phyloP scores from a whole-genome alignment of 2,113 vertebrate species.

The Tretioscincus oriximinensis region DNA sequence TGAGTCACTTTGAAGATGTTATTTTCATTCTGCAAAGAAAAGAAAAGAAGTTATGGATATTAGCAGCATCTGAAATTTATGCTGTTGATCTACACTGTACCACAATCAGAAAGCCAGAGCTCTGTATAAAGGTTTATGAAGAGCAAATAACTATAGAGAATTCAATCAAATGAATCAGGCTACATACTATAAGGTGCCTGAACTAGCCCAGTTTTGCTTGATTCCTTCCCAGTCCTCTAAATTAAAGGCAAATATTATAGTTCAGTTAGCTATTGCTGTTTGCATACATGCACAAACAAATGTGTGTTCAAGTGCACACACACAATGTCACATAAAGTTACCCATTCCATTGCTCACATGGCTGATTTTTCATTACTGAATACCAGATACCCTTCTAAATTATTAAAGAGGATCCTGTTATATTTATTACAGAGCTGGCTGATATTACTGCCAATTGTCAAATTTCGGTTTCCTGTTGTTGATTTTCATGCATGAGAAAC shows the following conservation, averaged over 20 bases:
- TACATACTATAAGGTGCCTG: neutral
- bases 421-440: slow-evolving; percentile 71
- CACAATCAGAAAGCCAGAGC: neutral
- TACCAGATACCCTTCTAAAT: slow-evolving; percentile 64
- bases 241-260: slow-evolving; percentile 33
- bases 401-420: slow-evolving; percentile 70
- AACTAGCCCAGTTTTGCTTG: slow-evolving; percentile 12
- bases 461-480: slow-evolving; percentile 73
- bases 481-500: slow-evolving; percentile 75
- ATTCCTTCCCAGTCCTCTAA: slow-evolving; percentile 28
- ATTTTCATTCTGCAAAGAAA: neutral
- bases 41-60: neutral
- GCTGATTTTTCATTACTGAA: slow-evolving; percentile 66
- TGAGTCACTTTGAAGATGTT: no score
- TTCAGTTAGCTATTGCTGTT: slow-evolving; percentile 12
- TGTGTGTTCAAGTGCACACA: neutral
- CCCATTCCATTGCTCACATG: slow-evolving; percentile 1
- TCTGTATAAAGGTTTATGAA: slow-evolving; percentile 1
- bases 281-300: slow-evolving; percentile 21
- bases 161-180: slow-evolving; percentile 24
- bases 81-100: neutral
- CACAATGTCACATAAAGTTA: neutral
- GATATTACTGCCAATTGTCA: slow-evolving; percentile 71
- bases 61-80: neutral
- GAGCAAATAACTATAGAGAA: slow-evolving; percentile 21